phyloP scores from a whole-genome alignment of 1,140 invertebrate genomes.

The Calliopsis andreniformis region DNA sequence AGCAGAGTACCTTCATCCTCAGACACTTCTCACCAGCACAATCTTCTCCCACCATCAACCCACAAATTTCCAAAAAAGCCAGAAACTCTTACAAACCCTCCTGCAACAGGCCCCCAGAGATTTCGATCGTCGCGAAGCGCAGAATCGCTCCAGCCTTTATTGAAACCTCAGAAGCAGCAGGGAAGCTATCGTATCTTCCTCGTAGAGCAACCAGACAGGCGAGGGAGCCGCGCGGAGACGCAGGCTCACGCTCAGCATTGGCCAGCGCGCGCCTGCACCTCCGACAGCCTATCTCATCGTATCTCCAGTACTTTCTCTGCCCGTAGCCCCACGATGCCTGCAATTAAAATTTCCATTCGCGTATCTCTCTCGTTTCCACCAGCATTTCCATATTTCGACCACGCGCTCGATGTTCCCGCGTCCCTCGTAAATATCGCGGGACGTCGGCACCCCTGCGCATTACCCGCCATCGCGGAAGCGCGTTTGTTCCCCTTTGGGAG shows the following conservation, averaged over 20 bases:
- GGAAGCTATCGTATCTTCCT: neutral
- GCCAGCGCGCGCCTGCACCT: too few species aligned
- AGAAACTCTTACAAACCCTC: too few species aligned
- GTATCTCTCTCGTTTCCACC: neutral
- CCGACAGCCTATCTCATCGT: neutral
- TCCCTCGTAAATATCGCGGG: neutral
- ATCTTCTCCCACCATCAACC: too few species aligned
- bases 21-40: too few species aligned
- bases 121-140: too few species aligned
- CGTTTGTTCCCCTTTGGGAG: neutral
- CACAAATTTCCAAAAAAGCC: too few species aligned
- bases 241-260: too few species aligned
- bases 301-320: neutral
- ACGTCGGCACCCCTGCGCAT: conserved; percentile 12
- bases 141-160: neutral
- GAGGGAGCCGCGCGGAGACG: too few species aligned
- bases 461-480: conserved; percentile 15
- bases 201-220: neutral
- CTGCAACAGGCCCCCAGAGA: too few species aligned
- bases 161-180: neutral
- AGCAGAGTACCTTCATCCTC: too few species aligned
- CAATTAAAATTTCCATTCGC: conserved; percentile 20
- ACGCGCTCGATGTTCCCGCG: neutral
- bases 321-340: too few species aligned
- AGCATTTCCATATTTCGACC: conserved; percentile 19